phyloP scores from a whole-genome alignment of 35 echinoderm and acorn worm genomes.

The Antedon bifida region DNA sequence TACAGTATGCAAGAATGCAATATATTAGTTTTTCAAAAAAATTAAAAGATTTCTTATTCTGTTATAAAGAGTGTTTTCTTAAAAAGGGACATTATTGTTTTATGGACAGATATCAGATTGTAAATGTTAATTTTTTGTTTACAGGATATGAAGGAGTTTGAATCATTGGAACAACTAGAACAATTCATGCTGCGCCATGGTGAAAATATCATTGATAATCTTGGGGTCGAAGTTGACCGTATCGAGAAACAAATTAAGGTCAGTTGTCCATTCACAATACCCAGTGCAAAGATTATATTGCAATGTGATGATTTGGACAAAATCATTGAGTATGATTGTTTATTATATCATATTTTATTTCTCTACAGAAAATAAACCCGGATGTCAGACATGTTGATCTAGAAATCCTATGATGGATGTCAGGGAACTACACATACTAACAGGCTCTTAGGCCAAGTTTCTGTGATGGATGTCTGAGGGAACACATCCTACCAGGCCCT shows the following conservation, averaged over 20 bases:
- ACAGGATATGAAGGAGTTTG: conserved; percentile 49
- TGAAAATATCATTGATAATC: conserved; percentile 61
- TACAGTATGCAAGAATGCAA: too few species aligned
- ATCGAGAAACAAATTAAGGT: conserved; percentile 94
- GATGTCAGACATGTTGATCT: conserved; percentile 50
- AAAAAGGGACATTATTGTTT: too few species aligned
- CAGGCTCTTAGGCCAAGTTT: too few species aligned
- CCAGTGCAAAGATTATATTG: neutral
- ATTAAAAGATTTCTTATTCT: too few species aligned
- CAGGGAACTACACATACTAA: too few species aligned
- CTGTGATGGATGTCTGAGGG: too few species aligned
- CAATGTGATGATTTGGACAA: neutral
- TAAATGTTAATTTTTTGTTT: neutral
- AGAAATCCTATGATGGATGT: conserved; percentile 45
- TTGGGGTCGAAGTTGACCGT: conserved; percentile 79
- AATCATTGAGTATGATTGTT: neutral
- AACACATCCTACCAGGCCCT: too few species aligned
- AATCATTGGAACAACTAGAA: conserved; percentile 66
- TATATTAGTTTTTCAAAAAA: too few species aligned
- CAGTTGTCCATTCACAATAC: neutral
- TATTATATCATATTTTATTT: neutral
- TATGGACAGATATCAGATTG: too few species aligned
- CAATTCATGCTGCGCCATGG: conserved; percentile 84
- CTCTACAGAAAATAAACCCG: conserved; percentile 24
- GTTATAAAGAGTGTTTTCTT: too few species aligned